These are phyloP conservation scores for Terebella lapidaria DNA, from an alignment of 2,888 invertebrate genomes.

Conservation along the genomic window DNA sequence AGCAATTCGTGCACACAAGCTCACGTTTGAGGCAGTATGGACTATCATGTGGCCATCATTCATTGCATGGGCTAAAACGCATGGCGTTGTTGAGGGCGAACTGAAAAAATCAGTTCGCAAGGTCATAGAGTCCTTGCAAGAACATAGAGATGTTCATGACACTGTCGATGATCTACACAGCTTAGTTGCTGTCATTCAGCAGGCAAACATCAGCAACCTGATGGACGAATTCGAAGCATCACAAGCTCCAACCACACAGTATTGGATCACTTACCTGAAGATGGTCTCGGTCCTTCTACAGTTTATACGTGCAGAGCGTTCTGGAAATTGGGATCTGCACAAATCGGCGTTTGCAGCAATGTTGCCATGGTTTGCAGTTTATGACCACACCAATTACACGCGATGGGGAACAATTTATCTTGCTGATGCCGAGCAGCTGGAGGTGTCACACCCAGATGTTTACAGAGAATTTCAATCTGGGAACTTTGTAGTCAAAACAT, in stretches of 20 bases:
- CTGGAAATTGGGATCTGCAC: background rate
- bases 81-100: background rate
- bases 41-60: background rate
- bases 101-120: background rate
- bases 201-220: too few relatives aligned
- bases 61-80: background rate
- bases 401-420: constrained; percentile 5
- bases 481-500: constrained; percentile 1
- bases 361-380: constrained; percentile 8
- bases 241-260: background rate
- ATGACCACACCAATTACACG: constrained; percentile 7
- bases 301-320: background rate
- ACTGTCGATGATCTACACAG: too few relatives aligned
- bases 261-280: constrained; percentile 4
- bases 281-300: background rate
- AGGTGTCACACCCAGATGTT: background rate
- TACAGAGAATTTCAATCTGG: background rate
- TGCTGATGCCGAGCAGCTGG: background rate
- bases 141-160: too few relatives aligned
- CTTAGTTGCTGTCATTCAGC: too few relatives aligned
- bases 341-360: constrained; percentile 1
- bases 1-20: constrained; percentile 15
- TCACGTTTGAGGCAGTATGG: constrained; percentile 10
- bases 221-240: background rate
- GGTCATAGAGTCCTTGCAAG: too few relatives aligned